Evolutionary conservation across 2,797 vertebrate genomes (phyloP).

Genomic region (Hydrocynus forskahlii): DNA sequence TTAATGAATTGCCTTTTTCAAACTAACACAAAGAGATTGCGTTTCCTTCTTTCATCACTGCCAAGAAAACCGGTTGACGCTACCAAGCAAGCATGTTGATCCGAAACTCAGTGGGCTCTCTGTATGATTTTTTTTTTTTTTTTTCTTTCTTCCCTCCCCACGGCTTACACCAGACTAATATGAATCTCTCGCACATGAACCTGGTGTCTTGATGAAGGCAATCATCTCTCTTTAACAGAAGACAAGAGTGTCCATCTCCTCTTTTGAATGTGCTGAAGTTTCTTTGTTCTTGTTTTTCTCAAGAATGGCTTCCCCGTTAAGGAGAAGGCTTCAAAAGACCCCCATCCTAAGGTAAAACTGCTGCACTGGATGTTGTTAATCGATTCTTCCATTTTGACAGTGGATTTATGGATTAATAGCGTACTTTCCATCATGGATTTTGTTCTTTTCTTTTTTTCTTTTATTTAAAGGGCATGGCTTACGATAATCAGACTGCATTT

Average conservation of each 20-base stretch:
- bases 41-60: constrained; percentile 58
- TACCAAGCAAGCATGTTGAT: constrained; percentile 52
- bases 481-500: not conserved
- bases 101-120: constrained; percentile 45
- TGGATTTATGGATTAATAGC: not conserved
- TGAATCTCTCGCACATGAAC: constrained; percentile 16
- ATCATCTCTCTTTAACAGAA: constrained; percentile 31
- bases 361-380: constrained; percentile 31
- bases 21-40: constrained; percentile 70
- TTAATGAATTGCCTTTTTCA: constrained; percentile 74
- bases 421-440: not conserved
- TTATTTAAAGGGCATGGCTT: constrained; percentile 3
- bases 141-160: not conserved
- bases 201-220: not conserved
- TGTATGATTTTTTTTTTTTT: not conserved
- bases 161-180: constrained; percentile 43
- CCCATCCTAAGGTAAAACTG: constrained; percentile 78
- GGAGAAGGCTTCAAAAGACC: constrained; percentile 82
- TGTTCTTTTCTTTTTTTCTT: constrained; percentile 6
- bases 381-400: constrained; percentile 3
- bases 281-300: constrained; percentile 72
- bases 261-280: constrained; percentile 76
- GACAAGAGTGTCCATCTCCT: constrained; percentile 20
- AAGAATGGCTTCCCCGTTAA: constrained; percentile 84
- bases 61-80: constrained; percentile 64